phyloP scores from a whole-genome alignment of 2,888 invertebrate genomes.

The Diarsia mendica region DNA sequence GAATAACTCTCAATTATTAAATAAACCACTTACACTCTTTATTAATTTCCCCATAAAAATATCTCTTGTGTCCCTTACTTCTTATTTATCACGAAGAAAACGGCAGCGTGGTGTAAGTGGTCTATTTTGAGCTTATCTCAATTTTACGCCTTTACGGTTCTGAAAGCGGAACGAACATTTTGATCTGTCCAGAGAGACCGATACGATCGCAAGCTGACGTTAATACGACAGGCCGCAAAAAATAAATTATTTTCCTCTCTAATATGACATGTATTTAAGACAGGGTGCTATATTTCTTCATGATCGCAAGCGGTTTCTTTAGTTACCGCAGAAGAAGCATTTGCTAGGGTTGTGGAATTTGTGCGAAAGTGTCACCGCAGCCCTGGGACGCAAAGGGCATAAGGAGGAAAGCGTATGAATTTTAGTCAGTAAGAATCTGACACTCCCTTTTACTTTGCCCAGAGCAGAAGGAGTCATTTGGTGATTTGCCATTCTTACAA shows the following conservation, averaged over 20 bases:
- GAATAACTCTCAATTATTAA: background rate
- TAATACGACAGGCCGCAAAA: conserved; percentile 79
- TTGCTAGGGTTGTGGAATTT: no score
- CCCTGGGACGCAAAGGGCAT: conserved; percentile 3
- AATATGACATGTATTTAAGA: conserved; percentile 19
- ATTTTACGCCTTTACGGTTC: conserved; percentile 82
- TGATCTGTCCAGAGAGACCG: conserved; percentile 81
- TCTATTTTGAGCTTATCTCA: conserved; percentile 80
- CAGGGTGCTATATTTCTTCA: background rate
- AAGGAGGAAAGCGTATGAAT: background rate
- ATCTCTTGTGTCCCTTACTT: conserved; percentile 9
- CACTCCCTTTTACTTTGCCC: background rate
- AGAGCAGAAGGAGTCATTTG: background rate
- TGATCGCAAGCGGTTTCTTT: background rate
- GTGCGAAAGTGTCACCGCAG: no score
- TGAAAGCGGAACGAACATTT: conserved; percentile 82
- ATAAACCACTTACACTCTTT: background rate
- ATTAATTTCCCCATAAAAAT: conserved; percentile 12
- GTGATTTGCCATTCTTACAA: no score
- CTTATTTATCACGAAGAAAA: conserved; percentile 46
- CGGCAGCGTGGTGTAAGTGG: conserved; percentile 57
- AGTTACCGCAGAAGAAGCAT: background rate
- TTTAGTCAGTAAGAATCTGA: background rate
- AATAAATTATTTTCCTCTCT: conserved; percentile 60
- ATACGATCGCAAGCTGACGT: conserved; percentile 84